Conservation (phyloP, 2,888 invertebrate genomes). For the Ceraclea dissimilis region DNA sequence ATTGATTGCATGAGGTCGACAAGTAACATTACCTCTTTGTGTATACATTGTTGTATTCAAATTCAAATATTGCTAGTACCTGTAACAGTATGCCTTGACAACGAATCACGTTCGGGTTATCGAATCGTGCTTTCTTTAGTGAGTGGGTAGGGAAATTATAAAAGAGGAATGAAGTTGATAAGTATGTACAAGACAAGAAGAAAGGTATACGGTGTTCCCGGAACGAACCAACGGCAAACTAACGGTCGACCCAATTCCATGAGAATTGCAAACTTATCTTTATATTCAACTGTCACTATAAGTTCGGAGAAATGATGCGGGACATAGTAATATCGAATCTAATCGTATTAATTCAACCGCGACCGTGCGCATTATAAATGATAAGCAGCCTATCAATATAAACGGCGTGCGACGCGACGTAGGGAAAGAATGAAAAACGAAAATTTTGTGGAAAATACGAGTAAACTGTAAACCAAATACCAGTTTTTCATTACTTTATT, state of each 20-base stretch:
- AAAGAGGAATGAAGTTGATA: neutral
- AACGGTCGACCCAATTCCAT: conserved; percentile 20
- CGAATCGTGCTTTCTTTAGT: neutral
- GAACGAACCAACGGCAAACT: conserved; percentile 6
- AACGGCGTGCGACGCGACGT: too few relatives aligned
- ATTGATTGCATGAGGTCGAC: neutral
- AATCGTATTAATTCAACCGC: too few relatives aligned
- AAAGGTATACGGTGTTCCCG: neutral
- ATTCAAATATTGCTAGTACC: neutral
- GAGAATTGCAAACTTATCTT: conserved; percentile 1
- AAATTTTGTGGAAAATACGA: too few relatives aligned
- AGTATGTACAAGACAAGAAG: neutral
- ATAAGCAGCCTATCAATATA: too few relatives aligned
- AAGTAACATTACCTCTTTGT: neutral
- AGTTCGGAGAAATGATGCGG: neutral
- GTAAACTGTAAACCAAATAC: too few relatives aligned
- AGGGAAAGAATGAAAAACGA: too few relatives aligned
- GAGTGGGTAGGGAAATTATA: neutral
- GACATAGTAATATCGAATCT: neutral
- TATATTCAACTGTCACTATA: neutral
- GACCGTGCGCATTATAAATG: too few relatives aligned
- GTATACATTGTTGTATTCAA: neutral
- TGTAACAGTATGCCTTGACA: too few relatives aligned
- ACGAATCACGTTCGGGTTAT: too few relatives aligned
- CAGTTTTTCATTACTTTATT: too few relatives aligned